Percentiles rank a stretch among this genome's conserved stretches.
phyloP scores from a whole-genome alignment of 2,797 vertebrate species.

The Fundulus diaphanus region DNA sequence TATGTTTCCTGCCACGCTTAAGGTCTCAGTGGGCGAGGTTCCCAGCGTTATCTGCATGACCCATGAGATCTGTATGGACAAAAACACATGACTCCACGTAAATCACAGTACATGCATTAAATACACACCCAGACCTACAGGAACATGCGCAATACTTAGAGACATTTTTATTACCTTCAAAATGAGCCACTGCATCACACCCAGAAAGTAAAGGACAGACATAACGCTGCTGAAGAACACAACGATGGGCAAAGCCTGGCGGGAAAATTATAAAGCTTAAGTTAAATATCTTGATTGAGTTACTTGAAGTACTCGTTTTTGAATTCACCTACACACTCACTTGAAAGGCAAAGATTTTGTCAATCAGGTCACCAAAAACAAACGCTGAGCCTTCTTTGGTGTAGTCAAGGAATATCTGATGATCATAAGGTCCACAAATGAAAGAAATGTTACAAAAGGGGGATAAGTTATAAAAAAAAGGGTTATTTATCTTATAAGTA shows the following conservation, averaged over 20 bases:
- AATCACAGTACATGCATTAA: background rate
- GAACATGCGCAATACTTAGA: background rate
- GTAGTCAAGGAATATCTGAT: conserved; percentile 91
- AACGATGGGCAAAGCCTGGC: conserved; percentile 89
- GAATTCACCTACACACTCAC: conserved; percentile 73
- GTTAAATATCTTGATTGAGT: background rate
- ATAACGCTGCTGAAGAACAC: conserved; percentile 98
- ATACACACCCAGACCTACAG: conserved; percentile 5
- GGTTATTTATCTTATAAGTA: background rate
- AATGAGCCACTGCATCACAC: conserved; percentile 95
- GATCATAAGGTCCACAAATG: conserved; percentile 29
- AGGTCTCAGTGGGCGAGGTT: conserved; percentile 90
- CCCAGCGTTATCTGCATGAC: conserved; percentile 93
- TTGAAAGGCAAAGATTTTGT: conserved; percentile 91
- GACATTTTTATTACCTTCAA: conserved; percentile 84
- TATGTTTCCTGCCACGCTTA: conserved; percentile 96
- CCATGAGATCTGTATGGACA: conserved; percentile 89
- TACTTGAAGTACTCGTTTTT: background rate
- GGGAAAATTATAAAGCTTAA: conserved; percentile 14
- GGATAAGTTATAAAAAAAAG: background rate
- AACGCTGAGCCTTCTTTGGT: conserved; percentile 88
- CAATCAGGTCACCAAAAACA: conserved; percentile 88
- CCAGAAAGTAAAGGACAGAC: conserved; percentile 93
- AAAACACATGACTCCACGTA: conserved; percentile 53
- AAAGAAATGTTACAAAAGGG: background rate